phyloP scores from a whole-genome alignment of 2,888 invertebrate genomes.

The Gasteruption jaculator region DNA sequence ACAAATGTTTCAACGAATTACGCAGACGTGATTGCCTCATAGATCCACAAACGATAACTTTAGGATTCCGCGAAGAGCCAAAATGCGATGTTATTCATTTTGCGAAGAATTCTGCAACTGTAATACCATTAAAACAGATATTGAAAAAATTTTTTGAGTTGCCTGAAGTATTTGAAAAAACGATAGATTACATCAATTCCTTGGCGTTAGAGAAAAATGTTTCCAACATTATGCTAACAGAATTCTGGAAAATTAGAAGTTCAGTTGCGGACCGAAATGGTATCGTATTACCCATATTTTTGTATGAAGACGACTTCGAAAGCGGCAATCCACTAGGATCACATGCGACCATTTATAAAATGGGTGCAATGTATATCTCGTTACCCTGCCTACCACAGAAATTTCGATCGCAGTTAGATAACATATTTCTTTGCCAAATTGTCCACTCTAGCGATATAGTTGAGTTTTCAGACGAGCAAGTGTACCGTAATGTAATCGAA shows the following conservation, averaged over 20 bases:
- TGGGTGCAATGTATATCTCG: constrained; percentile 18
- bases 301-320: constrained; percentile 25
- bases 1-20: constrained; percentile 1
- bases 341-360: constrained; percentile 17
- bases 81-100: constrained; percentile 7
- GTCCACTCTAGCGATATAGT: constrained; percentile 16
- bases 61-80: constrained; percentile 7
- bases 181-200: constrained; percentile 9
- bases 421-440: constrained; percentile 17
- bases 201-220: constrained; percentile 10
- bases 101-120: constrained; percentile 7
- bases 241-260: constrained; percentile 13
- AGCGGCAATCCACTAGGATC: constrained; percentile 20
- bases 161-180: too few species aligned
- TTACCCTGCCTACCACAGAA: constrained; percentile 20
- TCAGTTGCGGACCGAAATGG: constrained; percentile 9
- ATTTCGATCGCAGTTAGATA: constrained; percentile 12
- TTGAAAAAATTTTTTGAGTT: constrained; percentile 14
- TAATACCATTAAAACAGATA: constrained; percentile 12
- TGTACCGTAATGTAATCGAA: constrained; percentile 14
- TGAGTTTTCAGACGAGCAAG: constrained; percentile 3
- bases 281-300: constrained; percentile 17
- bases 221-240: constrained; percentile 14
- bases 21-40: constrained; percentile 10
- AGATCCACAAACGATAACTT: constrained; percentile 3